Conservation (phyloP, 2,113 vertebrate species). For the Tricholaema leucomelas region DNA sequence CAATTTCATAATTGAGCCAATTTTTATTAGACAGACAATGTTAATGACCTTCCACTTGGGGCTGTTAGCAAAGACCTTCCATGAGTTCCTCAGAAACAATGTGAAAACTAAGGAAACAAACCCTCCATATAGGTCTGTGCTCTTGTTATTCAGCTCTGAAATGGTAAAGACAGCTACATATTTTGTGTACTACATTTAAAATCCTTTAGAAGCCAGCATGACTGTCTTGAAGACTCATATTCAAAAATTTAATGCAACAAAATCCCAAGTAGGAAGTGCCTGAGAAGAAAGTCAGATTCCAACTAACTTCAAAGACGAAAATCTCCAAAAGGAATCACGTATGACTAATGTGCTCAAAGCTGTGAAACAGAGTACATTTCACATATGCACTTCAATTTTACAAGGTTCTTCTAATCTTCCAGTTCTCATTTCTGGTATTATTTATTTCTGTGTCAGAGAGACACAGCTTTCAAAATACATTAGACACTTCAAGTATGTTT, state of each 20-base stretch:
- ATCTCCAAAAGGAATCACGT: conserved; percentile 26
- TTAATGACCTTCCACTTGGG: background rate
- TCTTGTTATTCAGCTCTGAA: conserved; percentile 5
- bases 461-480: background rate
- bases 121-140: background rate
- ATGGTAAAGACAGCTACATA: background rate
- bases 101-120: background rate
- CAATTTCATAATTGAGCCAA: background rate
- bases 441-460: background rate
- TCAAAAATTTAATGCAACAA: background rate
- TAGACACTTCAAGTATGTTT: background rate
- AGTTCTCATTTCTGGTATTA: background rate
- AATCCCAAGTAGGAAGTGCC: background rate
- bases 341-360: background rate
- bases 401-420: background rate
- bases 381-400: background rate
- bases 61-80: background rate
- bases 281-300: conserved; percentile 14
- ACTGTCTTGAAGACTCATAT: background rate
- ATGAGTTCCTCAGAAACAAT: background rate
- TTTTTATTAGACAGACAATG: background rate
- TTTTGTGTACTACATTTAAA: background rate
- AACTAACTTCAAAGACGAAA: conserved; percentile 14
- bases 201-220: conserved; percentile 3
- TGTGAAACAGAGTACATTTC: background rate